Evolutionary conservation across 2,888 invertebrate species (phyloP).

Genomic region (Bhutanitis thaidina): DNA sequence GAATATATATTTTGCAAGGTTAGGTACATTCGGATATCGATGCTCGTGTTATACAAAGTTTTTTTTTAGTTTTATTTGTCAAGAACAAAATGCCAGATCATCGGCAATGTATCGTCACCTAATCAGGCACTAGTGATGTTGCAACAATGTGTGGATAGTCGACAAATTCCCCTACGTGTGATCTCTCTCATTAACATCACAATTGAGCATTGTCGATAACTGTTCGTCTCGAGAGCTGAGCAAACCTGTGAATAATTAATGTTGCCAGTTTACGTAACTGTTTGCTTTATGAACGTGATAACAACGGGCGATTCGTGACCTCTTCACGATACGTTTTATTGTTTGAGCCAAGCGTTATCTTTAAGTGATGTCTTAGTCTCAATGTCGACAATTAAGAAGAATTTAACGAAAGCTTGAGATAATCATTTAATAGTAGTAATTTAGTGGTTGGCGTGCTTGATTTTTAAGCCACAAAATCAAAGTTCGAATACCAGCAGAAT

Average conservation of each 20-base stretch:
- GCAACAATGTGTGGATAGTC: conserved; percentile 25
- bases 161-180: conserved; percentile 16
- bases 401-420: too few species aligned
- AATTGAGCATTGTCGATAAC: conserved; percentile 35
- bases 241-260: conserved; percentile 38
- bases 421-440: too few species aligned
- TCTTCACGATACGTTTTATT: conserved; percentile 18
- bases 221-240: conserved; percentile 37
- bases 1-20: too few species aligned
- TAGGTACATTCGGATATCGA: too few species aligned
- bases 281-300: conserved; percentile 25
- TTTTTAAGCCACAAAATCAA: too few species aligned
- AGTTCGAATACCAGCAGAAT: too few species aligned
- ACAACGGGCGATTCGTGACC: conserved; percentile 19
- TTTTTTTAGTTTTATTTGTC: too few species aligned
- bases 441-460: too few species aligned
- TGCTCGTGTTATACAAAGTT: too few species aligned
- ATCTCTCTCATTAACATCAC: conserved; percentile 50
- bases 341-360: conserved; percentile 4
- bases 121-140: conserved; percentile 32
- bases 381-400: too few species aligned
- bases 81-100: too few species aligned
- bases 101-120: background rate
- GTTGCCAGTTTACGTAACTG: conserved; percentile 33
- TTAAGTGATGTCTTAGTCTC: too few species aligned